phyloP scores from a whole-genome alignment of 2,888 invertebrate species.

The Sinohyriopsis cumingii region DNA sequence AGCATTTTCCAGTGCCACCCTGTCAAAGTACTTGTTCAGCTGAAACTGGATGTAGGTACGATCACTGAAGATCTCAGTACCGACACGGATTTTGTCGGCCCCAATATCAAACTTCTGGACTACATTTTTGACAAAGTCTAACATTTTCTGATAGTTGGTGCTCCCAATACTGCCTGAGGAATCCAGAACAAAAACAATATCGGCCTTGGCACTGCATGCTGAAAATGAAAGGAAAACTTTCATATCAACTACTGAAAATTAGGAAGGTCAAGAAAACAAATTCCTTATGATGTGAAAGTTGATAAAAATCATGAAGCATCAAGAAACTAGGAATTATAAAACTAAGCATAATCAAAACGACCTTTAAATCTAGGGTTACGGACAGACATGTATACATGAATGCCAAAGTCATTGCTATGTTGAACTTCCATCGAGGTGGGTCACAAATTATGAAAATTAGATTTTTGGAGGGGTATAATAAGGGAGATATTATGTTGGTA shows the following conservation, averaged over 20 bases:
- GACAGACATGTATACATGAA: no score
- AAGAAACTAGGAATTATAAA: no score
- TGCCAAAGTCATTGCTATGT: no score
- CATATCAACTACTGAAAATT: background rate
- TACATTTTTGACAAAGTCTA: conserved; percentile 55
- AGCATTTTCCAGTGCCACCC: conserved; percentile 43
- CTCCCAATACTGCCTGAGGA: conserved; percentile 62
- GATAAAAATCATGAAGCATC: background rate
- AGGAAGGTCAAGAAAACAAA: conserved; percentile 2
- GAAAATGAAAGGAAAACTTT: conserved; percentile 3
- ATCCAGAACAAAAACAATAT: conserved; percentile 64
- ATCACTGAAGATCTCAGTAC: conserved; percentile 52
- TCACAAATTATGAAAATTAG: no score
- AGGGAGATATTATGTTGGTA: no score
- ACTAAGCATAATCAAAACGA: no score
- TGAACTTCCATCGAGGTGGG: no score
- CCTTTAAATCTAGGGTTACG: no score
- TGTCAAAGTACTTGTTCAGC: conserved; percentile 52
- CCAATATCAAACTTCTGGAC: conserved; percentile 54
- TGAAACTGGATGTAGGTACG: conserved; percentile 58
- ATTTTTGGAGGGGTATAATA: no score
- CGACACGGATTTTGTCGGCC: conserved; percentile 52
- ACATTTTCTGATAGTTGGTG: conserved; percentile 55
- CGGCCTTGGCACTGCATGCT: conserved; percentile 56
- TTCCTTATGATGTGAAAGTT: conserved; percentile 4